Base-by-base conservation (phyloP, 1,140 invertebrate species). In the Maconellicoccus hirsutus region DNA sequence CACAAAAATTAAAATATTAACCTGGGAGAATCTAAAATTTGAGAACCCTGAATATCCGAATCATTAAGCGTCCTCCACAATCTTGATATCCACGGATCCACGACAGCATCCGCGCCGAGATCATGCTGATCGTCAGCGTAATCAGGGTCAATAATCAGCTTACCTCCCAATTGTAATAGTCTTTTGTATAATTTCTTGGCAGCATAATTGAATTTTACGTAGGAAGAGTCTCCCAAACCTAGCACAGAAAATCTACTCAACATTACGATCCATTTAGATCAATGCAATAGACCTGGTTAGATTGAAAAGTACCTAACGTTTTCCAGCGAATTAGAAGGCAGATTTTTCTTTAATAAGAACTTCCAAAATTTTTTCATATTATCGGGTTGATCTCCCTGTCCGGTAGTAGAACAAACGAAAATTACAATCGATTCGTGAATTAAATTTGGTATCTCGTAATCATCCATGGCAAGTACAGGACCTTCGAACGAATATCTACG, bases 61-160 rank as follows among this genome's bases (percentile, higher is more conserved):
- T 69, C 23, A 42, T n/a, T 19, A n/a, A 93, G 77, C 72, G 81
- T 79, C 3, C 78, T 77, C 85, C 90, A 96, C 22, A 95, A 84
- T n/a, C 84, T 76, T 71, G 86, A 79, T 4, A 91, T 79, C 93
- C 94, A 98, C 0, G 90, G 84, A 73, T 88, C 85, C 26, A 92
- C 82, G 0, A 89, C 86, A 70, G 88, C 92, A 83, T 96, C 90
- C 73, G 92, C 86, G 27, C 96, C 96, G 66, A 96, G 81, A 78
- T 97, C 92, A 84, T 99, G 95, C 79, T 98, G 94, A 79, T 98
- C 97, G 82, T 99, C 96, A 73, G 89, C 95, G 7, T 97, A 81
- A 0, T 89, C 89, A 76, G 83, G 73, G 27, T 87, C 81, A 29
- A 87, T 70, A 12, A 98, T 74, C 21, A 86, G 77, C 21, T 77